Evolutionary conservation across 2,113 vertebrate species (phyloP), one percentile per base, ranked within the genome.

Genomic region (Rhynchopsitta pachyrhyncha): DNA sequence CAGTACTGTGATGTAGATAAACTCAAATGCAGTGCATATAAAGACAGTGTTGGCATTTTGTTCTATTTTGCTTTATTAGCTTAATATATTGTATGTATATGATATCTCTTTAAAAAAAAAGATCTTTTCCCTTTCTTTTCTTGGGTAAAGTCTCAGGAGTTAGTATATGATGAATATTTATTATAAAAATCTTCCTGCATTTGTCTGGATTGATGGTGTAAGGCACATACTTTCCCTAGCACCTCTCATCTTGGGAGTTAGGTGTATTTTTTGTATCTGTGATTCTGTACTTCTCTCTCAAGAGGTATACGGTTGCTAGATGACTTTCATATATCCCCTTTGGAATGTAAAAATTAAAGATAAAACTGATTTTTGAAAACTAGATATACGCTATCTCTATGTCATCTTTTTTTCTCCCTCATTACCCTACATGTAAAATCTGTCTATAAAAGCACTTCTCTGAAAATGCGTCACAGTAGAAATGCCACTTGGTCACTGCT

Each of bases 291-390:
- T 91, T 77, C 66, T 95, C 78, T 90, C 82, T 96, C 78, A 88
- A 96, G 95, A 97, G 80, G 66, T 95, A 37, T 82, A 84, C 84
- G 97, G 85, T 97, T 97, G 92, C 88, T 97, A 91, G 77, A 82
- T 97, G 92, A 97, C 71, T 96, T 95, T 97, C 93, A 67, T 97
- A 96, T 95, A 92, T 95, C 92, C 74, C 88, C 93, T 98, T 97
- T 97, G 96, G 94, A 98, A 97, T 98, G 97, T 95, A 98, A 97
- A 59, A 97, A 97, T 98, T 97, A 98, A 98, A 97, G 90, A 92
- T 90, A 63, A 97, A 91, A 49, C 79, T 96, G 94, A 93, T 98
- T 98, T 98, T 98, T 94, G 95, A 97, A 98, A 96, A 91, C 90
- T 17, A 16, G 76, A 81, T 75, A 20, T 67, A 68, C 19, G 19